These are phyloP conservation scores for Drosophila funebris DNA, from an alignment of 1,140 invertebrate species.

Conservation along the genomic window DNA sequence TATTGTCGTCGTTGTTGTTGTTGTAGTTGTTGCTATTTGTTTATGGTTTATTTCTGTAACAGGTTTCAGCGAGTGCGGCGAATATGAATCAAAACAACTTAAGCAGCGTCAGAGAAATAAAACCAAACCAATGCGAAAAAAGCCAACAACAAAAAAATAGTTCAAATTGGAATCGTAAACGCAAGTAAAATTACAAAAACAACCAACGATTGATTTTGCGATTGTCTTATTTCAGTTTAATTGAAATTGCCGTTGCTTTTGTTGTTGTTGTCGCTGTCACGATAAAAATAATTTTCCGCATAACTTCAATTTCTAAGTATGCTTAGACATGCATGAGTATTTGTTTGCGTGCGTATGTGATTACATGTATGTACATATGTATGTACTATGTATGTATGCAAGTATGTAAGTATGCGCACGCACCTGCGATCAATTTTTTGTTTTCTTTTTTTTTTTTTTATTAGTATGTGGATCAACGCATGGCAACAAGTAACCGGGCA, in stretches of 20 bases:
- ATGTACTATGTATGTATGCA: not conserved
- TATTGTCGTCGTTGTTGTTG: constrained; percentile 14
- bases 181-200: constrained; percentile 2
- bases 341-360: not conserved
- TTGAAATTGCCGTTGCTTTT: constrained; percentile 17
- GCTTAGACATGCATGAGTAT: not conserved
- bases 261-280: constrained; percentile 13
- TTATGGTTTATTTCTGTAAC: constrained; percentile 66
- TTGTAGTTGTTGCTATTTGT: constrained; percentile 34
- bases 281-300: constrained; percentile 32
- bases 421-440: constrained; percentile 25
- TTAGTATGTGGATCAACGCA: constrained; percentile 26
- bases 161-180: constrained; percentile 13
- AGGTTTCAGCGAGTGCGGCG: constrained; percentile 43
- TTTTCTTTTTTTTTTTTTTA: not conserved
- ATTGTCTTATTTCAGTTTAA: constrained; percentile 21
- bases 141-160: not conserved
- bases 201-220: constrained; percentile 11
- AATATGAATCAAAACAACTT: constrained; percentile 42
- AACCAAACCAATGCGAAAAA: constrained; percentile 16
- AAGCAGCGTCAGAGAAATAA: constrained; percentile 1
- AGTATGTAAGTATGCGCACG: constrained; percentile 11
- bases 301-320: constrained; percentile 25
- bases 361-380: not conserved
- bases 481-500: constrained; percentile 55